phyloP scores from a whole-genome alignment of 2,888 invertebrate genomes.

The Pecten maximus region DNA sequence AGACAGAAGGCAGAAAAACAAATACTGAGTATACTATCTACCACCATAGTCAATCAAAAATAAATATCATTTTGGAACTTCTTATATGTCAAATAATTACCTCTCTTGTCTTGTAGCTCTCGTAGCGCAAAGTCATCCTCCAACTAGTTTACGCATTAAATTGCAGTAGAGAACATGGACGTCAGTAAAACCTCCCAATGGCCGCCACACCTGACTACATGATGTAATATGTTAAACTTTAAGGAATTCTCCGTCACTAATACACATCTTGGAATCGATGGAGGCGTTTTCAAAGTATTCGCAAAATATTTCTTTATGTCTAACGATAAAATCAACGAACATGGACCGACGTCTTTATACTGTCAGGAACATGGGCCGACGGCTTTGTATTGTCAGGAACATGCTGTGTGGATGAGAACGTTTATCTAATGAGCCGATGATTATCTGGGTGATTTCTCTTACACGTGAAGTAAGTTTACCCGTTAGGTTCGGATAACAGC shows the following conservation, averaged over 20 bases:
- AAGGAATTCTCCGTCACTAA: not conserved
- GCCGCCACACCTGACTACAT: not conserved
- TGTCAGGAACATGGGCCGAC: constrained; percentile 11
- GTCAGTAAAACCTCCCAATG: not conserved
- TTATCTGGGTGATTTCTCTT: not conserved
- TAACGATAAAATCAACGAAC: not conserved
- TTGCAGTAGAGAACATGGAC: not conserved
- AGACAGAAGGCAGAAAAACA: not conserved
- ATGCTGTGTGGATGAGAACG: not conserved
- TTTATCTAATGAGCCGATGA: not conserved
- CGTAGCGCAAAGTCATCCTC: constrained; percentile 23
- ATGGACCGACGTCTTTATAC: not conserved
- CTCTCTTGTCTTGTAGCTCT: constrained; percentile 19
- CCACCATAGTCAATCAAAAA: not conserved
- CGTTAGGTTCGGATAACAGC: not conserved
- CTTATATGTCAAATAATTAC: not conserved
- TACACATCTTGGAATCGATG: not conserved
- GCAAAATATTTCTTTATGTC: not conserved
- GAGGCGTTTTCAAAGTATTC: constrained; percentile 14
- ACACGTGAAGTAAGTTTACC: not conserved
- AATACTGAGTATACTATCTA: too few relatives aligned
- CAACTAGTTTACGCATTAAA: not conserved
- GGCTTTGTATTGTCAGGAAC: not conserved
- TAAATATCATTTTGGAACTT: too few relatives aligned
- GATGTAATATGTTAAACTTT: not conserved